Base-by-base conservation (phyloP, 2,113 vertebrate species). In the Coryphaenoides rupestris region DNA sequence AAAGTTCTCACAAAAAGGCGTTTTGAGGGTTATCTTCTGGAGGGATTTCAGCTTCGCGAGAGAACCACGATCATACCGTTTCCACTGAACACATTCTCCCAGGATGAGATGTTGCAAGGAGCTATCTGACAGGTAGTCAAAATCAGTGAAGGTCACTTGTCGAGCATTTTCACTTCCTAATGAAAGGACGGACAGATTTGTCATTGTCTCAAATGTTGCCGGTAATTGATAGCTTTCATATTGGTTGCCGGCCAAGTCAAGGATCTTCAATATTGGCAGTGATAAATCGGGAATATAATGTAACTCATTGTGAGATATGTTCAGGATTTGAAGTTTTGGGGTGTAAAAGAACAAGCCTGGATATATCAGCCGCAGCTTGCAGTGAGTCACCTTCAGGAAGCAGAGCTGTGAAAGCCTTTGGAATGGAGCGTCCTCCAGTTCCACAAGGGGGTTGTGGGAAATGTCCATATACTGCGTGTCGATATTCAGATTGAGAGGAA, bases 291-390 rank as follows among this genome's bases (percentile, higher is more conserved):
- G 86, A 54, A 89, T 82, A 40, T 40, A 21, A 6, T 19, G 6
- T 19, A 88, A 57, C 9, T 55, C 26, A 15, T 88, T 90, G 65
- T 67, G 21, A 55, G 88, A 85, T 26, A 88, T 70, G 50, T 88
- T 87, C 7, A 90, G 76, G 50, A 87, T 56, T 54, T 80, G 77
- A 2, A 89, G 70, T n/a, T 68, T 60, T 14, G 73, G 59, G 23
- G 64, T 86, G 19, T 65, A 50, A 19, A 33, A 22, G 61, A 89
- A 87, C 19, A 78, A 68, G 16, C 28, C 16, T 1, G 65, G 58
- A 21, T 84, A 75, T 46, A 89, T 83, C 7, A 60, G 53, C 33
- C n/a, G 23, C 46, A 89, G 78, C 6, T 65, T 64, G 45, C 85
- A 87, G 46, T 80, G 40, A 55, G 83, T 69, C n/a, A 69, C 62